Conservation (phyloP, 2,888 invertebrate genomes). For the Emmelina monodactyla region DNA sequence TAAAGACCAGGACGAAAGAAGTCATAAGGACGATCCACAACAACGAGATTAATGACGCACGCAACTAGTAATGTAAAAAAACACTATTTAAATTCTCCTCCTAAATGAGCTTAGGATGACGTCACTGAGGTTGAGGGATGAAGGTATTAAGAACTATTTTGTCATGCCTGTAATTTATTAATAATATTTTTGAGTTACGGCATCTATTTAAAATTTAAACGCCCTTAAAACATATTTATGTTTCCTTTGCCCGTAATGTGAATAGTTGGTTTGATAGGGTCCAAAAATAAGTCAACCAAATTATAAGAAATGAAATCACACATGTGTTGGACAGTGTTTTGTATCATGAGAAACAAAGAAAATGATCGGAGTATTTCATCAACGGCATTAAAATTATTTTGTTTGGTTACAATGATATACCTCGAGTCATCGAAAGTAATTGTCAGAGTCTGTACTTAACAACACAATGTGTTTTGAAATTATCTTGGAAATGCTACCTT, state of each 20-base stretch:
- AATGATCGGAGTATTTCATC: not conserved
- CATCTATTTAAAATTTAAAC: conserved; percentile 38
- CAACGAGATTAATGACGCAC: conserved; percentile 52
- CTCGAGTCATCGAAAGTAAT: conserved; percentile 42
- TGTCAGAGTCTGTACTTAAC: conserved; percentile 25
- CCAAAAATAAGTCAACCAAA: too few relatives aligned
- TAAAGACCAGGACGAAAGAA: conserved; percentile 53
- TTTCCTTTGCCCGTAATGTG: conserved; percentile 29
- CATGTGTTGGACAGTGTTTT: too few relatives aligned
- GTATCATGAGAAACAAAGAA: not conserved
- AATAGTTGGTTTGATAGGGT: conserved; percentile 19
- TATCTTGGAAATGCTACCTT: too few relatives aligned
- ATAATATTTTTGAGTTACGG: conserved; percentile 32
- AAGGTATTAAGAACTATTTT: conserved; percentile 57
- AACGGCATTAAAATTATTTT: conserved; percentile 12
- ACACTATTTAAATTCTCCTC: conserved; percentile 35
- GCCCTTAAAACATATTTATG: too few relatives aligned
- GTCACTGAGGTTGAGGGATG: conserved; percentile 25
- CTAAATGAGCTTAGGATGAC: conserved; percentile 53
- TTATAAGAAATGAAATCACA: too few relatives aligned
- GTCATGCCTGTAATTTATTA: conserved; percentile 55
- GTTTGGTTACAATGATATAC: conserved; percentile 18
- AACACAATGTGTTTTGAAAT: too few relatives aligned
- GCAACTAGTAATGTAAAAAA: conserved; percentile 53
- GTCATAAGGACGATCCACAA: conserved; percentile 45